Percentiles rank a stretch among this genome's conserved stretches.
Evolutionary conservation across 2,797 vertebrate species (phyloP).

Genomic region (Esox lucius): DNA sequence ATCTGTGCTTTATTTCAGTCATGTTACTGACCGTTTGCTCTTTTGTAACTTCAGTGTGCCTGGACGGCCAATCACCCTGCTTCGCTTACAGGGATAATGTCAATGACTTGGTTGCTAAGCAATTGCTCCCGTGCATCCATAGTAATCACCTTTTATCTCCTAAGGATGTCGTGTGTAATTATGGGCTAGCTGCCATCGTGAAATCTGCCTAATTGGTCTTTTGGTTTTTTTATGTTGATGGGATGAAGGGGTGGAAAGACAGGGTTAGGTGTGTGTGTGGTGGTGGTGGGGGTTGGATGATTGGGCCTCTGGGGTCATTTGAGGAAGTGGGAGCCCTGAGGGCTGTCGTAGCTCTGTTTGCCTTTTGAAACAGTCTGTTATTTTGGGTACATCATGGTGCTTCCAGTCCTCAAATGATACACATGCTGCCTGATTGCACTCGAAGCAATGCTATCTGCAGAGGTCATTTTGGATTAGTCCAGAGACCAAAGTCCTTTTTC

Average conservation of each 20-base stretch:
- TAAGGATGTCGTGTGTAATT: constrained; percentile 74
- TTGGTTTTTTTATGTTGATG: constrained; percentile 74
- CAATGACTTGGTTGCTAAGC: constrained; percentile 56
- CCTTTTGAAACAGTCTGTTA: constrained; percentile 47
- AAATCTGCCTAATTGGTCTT: constrained; percentile 83
- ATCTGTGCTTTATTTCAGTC: too few relatives aligned
- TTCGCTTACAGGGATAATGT: constrained; percentile 48
- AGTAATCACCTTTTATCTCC: constrained; percentile 73
- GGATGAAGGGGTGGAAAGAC: constrained; percentile 61
- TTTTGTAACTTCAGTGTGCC: constrained; percentile 33
- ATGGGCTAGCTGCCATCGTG: constrained; percentile 71
- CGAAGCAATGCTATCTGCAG: constrained; percentile 56
- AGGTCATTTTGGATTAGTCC: constrained; percentile 58
- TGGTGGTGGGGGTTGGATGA: constrained; percentile 46
- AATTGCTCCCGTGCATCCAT: constrained; percentile 50
- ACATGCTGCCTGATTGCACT: constrained; percentile 39
- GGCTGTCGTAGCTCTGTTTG: neutral
- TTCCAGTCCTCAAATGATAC: constrained; percentile 57
- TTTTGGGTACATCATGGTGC: constrained; percentile 53
- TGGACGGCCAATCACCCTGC: constrained; percentile 28
- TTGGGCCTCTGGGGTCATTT: constrained; percentile 58
- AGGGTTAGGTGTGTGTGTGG: constrained; percentile 52
- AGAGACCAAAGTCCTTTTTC: constrained; percentile 60
- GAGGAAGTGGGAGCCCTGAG: constrained; percentile 35
- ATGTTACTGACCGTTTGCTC: neutral